Evolutionary conservation across 2,113 vertebrate species (phyloP), one percentile per base, ranked within the genome.

Genomic region (Leptocoma aspasia): DNA sequence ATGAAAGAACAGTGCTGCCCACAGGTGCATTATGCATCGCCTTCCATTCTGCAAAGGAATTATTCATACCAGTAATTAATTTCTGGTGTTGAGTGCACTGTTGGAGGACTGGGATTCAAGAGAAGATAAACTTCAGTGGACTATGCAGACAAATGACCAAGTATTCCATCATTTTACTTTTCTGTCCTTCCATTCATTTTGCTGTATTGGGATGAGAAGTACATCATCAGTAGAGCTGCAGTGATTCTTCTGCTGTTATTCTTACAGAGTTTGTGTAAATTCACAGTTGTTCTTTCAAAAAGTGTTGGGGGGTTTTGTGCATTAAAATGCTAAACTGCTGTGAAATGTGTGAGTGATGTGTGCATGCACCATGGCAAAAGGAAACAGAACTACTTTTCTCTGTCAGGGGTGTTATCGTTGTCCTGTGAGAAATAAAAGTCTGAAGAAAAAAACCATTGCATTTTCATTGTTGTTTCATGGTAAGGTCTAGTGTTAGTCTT

Each of bases 241-340:
- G n/a, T 39, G 39, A 54, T 75, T 88, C 26, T 85, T 88, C 78
- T 90, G 37, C n/a, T 70, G 6, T 53, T 70, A 18, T 6, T 68
- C 22, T 61, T 68, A 30, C 2, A 63, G 33, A 64, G 5, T 64
- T 56, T 72, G 27, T 88, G 18, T 61, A 53, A 86, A 81, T 65
- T 81, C 59, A 76, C 39, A 54, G 31, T 59, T 66, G 8, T 79
- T 72, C 37, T 57, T 82, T 73, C 30, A 64, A 28, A 72, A 86
- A 49, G 10, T 21, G 8, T 9, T 22, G 26, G 5, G 1, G 13
- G 16, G 0, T 18, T 14, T 63, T 41, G 21, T 79, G 28, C 5
- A 24, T 64, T 27, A 59, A 83, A 53, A 41, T 54, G 31, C 17
- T 70, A 16, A 82, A 41, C 13, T 50, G 23, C 49, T 72, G 1